Conservation (phyloP, 2,113 vertebrate species). For the Mustela lutreola region DNA sequence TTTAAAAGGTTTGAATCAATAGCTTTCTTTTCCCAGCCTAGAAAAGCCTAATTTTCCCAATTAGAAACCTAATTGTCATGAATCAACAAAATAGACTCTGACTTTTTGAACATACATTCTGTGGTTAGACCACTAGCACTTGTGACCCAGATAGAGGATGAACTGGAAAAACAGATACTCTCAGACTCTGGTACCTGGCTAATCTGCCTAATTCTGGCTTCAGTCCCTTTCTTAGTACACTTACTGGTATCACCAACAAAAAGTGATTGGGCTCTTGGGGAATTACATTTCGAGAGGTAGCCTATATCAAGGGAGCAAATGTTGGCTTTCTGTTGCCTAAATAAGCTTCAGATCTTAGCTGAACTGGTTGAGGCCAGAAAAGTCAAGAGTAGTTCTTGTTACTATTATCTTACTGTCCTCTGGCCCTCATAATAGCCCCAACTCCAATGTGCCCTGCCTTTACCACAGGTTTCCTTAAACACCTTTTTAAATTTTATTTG, state of each 20-base stretch:
- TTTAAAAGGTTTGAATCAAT: constrained; percentile 26
- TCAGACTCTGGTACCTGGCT: not conserved
- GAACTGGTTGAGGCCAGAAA: not conserved
- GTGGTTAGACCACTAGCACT: not conserved
- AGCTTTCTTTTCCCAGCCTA: not conserved
- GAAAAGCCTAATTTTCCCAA: not conserved
- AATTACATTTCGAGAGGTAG: not conserved
- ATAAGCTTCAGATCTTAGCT: not conserved
- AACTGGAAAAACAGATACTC: constrained; percentile 19
- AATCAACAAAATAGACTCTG: constrained; percentile 3
- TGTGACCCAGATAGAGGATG: not conserved
- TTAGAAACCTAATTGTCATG: constrained; percentile 20
- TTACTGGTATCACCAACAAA: not conserved
- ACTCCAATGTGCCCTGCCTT: not conserved
- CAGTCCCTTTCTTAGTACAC: constrained; percentile 22
- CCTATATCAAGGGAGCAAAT: not conserved
- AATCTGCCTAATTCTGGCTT: not conserved
- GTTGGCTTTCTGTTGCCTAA: not conserved
- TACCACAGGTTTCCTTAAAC: not conserved
- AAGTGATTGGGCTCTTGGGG: not conserved
- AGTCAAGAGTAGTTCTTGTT: not conserved
- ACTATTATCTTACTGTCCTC: not conserved
- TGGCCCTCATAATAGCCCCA: not conserved
- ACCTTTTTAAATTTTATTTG: no score
- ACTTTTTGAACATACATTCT: not conserved